These are phyloP conservation scores for Lacanobia wlatinum DNA, from an alignment of 2,888 invertebrate genomes.

Conservation along the genomic window DNA sequence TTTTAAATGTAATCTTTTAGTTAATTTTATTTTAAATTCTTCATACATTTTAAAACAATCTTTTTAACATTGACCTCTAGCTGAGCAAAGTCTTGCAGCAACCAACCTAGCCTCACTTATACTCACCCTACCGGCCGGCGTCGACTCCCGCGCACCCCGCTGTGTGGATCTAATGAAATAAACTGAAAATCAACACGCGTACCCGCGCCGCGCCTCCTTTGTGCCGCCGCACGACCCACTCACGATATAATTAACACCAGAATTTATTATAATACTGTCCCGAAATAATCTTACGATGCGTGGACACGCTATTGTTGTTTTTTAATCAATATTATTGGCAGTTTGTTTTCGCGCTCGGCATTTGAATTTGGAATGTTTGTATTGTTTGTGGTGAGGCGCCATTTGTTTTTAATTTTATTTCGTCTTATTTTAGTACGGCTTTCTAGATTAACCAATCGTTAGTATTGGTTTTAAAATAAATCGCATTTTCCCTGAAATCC, in stretches of 20 bases:
- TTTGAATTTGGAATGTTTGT: constrained; percentile 56
- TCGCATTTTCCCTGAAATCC: neutral
- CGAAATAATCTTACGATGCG: constrained; percentile 75
- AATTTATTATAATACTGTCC: constrained; percentile 84
- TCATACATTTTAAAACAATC: neutral
- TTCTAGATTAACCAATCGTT: neutral
- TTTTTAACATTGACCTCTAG: neutral
- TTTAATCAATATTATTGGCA: constrained; percentile 66
- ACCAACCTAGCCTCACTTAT: constrained; percentile 32
- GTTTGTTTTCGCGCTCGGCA: constrained; percentile 63
- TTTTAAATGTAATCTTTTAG: neutral
- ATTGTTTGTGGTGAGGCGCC: constrained; percentile 33
- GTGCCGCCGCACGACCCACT: constrained; percentile 73
- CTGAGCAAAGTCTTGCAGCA: neutral
- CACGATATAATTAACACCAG: constrained; percentile 88
- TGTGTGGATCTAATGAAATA: constrained; percentile 90
- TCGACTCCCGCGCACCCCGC: constrained; percentile 85
- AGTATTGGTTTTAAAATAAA: neutral
- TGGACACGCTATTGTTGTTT: constrained; percentile 82
- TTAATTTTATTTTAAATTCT: neutral
- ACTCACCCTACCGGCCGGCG: constrained; percentile 75
- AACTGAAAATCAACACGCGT: constrained; percentile 91
- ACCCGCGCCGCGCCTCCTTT: constrained; percentile 73
- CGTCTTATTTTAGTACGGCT: neutral
- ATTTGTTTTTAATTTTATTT: constrained; percentile 29